phyloP scores from a whole-genome alignment of 2,113 vertebrate genomes.

The Bubo blakistoni region DNA sequence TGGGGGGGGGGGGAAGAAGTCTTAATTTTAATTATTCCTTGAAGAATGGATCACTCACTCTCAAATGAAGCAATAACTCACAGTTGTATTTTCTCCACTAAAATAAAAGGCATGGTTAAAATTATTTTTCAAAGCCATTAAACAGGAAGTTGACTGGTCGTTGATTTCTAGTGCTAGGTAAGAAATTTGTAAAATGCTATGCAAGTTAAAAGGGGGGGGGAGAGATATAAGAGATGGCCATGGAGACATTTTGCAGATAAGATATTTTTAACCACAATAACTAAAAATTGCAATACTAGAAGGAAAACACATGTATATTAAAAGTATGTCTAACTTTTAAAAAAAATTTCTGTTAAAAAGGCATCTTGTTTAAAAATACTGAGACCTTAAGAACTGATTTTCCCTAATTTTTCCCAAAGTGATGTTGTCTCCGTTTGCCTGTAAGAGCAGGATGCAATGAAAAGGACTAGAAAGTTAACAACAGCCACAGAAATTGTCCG shows the following conservation, averaged over 20 bases:
- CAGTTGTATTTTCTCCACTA: not conserved
- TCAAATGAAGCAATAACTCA: not conserved
- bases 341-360: not conserved
- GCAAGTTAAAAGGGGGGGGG: rapidly evolving
- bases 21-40: not conserved
- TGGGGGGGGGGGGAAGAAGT: not conserved
- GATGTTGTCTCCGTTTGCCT: not conserved
- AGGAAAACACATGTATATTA: rapidly evolving
- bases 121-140: not conserved
- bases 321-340: not conserved
- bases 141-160: not conserved
- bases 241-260: not conserved
- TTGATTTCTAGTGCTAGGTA: not conserved
- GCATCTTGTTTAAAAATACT: not conserved
- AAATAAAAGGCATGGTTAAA: not conserved
- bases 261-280: not conserved
- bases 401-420: not conserved
- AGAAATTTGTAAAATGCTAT: not conserved
- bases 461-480: not conserved
- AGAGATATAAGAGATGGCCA: not conserved
- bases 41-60: not conserved
- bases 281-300: not conserved
- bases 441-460: rapidly evolving
- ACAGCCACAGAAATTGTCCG: not conserved
- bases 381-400: rapidly evolving